Percentiles rank a stretch among this genome's conserved stretches.
Conservation (phyloP, 2,888 invertebrate species). For the Troilus luridus region DNA sequence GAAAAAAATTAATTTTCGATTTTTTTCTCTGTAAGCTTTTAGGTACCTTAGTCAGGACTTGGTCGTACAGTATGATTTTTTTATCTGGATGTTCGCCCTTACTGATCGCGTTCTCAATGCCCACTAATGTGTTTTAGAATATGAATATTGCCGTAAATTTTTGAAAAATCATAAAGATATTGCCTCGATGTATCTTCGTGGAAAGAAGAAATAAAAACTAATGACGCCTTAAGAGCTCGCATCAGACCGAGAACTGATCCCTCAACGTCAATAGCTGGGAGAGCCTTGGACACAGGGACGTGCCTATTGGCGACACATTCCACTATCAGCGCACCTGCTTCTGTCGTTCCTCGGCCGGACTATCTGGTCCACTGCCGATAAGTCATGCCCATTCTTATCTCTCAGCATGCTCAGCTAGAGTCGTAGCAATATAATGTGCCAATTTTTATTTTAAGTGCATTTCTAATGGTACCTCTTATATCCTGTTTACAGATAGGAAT, state of each 20-base stretch:
- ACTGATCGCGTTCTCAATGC: too few relatives aligned
- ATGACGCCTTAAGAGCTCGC: not conserved
- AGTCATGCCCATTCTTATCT: not conserved
- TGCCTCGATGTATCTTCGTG: not conserved
- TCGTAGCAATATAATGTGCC: not conserved
- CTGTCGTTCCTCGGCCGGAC: not conserved
- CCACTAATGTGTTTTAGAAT: too few relatives aligned
- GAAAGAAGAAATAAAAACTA: conserved; percentile 31
- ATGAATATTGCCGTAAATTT: not conserved
- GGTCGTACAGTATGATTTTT: too few relatives aligned
- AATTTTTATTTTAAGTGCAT: not conserved
- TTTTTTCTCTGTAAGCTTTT: too few relatives aligned
- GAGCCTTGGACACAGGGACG: conserved; percentile 28
- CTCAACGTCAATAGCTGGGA: not conserved
- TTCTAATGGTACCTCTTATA: not conserved
- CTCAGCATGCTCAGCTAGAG: not conserved
- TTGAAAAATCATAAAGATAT: not conserved
- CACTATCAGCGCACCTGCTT: not conserved
- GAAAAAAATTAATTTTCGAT: too few relatives aligned
- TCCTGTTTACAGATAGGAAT: not conserved
- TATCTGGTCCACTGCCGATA: conserved; percentile 38
- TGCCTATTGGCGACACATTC: conserved; percentile 4
- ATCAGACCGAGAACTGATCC: not conserved
- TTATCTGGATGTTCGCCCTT: too few relatives aligned
- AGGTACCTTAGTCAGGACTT: too few relatives aligned